phyloP scores from a whole-genome alignment of 2,888 invertebrate species.

The Chamaedrilus cognettii region DNA sequence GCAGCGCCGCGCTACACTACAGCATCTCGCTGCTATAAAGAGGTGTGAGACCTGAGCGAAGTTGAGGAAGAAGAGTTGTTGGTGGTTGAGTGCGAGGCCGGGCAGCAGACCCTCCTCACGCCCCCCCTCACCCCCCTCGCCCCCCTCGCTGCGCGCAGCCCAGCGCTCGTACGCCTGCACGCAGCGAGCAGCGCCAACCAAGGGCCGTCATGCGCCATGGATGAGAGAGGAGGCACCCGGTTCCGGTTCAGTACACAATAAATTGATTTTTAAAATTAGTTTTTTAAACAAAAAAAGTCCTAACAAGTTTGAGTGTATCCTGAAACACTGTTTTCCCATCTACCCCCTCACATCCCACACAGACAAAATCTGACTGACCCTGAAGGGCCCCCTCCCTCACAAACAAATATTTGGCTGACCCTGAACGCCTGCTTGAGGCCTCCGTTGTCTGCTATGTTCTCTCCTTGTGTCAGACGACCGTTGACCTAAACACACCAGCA shows the following conservation, averaged over 20 bases:
- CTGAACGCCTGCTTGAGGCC: conserved; percentile 88
- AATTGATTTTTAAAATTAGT: background rate
- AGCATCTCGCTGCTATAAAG: too few relatives aligned
- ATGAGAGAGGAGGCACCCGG: too few relatives aligned
- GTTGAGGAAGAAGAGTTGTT: conserved; percentile 50
- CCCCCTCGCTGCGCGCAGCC: conserved; percentile 38
- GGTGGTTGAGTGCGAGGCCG: conserved; percentile 44
- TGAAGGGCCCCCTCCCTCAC: too few relatives aligned
- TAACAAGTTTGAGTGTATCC: too few relatives aligned
- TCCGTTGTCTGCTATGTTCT: conserved; percentile 94
- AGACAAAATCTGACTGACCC: conserved; percentile 4
- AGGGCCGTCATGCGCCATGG: too few relatives aligned
- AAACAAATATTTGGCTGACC: conserved; percentile 61
- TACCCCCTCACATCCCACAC: too few relatives aligned
- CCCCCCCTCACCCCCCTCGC: too few relatives aligned
- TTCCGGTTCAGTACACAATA: too few relatives aligned
- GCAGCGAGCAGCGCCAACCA: too few relatives aligned
- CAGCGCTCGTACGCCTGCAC: conserved; percentile 46
- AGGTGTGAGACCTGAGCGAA: conserved; percentile 44
- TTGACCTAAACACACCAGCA: conserved; percentile 29
- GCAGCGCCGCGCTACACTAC: too few relatives aligned
- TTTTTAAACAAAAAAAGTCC: background rate
- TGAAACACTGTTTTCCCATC: too few relatives aligned
- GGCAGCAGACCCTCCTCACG: conserved; percentile 48
- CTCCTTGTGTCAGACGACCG: conserved; percentile 61